Percentiles rank a stretch among this genome's conserved stretches.
Evolutionary conservation across 2,888 invertebrate species (phyloP).

Genomic region (Byasa hedistus): DNA sequence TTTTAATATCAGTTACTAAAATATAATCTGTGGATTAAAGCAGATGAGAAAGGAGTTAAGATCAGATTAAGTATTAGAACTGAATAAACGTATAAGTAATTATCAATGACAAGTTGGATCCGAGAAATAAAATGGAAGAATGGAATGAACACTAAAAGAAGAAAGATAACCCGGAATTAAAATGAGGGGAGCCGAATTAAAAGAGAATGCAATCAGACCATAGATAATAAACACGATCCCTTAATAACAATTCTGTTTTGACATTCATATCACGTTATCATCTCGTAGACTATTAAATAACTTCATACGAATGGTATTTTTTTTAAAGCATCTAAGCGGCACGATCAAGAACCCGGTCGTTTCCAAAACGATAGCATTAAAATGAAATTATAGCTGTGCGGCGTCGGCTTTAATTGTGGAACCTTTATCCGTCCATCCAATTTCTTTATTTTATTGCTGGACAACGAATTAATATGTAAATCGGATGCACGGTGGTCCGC

Average conservation of each 20-base stretch:
- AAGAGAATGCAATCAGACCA: background rate
- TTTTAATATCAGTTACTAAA: too few species aligned
- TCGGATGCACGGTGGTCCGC: slow-evolving; percentile 69
- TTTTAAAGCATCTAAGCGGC: slow-evolving; percentile 52
- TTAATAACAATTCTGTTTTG: slow-evolving; percentile 37
- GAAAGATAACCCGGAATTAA: too few species aligned
- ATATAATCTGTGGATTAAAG: too few species aligned
- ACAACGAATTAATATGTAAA: slow-evolving; percentile 78
- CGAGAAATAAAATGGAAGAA: too few species aligned
- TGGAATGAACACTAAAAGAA: too few species aligned
- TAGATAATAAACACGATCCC: background rate
- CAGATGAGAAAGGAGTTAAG: too few species aligned
- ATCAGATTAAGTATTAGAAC: too few species aligned
- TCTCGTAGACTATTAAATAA: slow-evolving; percentile 35
- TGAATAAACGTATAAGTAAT: too few species aligned
- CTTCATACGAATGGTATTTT: slow-evolving; percentile 39
- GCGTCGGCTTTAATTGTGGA: slow-evolving; percentile 65
- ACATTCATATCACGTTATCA: slow-evolving; percentile 37
- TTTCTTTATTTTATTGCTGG: slow-evolving; percentile 77
- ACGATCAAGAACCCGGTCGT: slow-evolving; percentile 42
- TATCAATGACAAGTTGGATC: too few species aligned
- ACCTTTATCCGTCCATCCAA: slow-evolving; percentile 65
- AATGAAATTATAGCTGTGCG: slow-evolving; percentile 66
- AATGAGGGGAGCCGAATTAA: too few species aligned
- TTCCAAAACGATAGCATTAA: slow-evolving; percentile 56